phyloP scores from a whole-genome alignment of 2,113 vertebrate genomes.

The Leptodactylus fuscus region DNA sequence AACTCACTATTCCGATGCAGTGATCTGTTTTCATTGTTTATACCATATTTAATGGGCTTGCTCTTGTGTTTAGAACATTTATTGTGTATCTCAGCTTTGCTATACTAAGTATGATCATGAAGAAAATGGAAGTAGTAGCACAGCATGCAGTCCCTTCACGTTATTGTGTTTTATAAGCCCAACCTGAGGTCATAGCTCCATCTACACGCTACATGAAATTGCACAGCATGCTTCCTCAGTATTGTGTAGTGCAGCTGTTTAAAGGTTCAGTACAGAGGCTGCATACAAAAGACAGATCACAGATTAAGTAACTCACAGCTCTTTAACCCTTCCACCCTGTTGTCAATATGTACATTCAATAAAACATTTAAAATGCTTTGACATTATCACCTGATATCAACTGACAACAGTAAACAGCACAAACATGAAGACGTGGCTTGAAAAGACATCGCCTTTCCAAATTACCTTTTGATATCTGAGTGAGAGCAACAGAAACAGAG shows the following conservation, averaged over 20 bases:
- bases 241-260: slow-evolving; percentile 56
- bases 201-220: slow-evolving; percentile 60
- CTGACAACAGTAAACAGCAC: slow-evolving; percentile 37
- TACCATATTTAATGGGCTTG: not conserved
- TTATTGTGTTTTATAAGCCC: slow-evolving; percentile 53
- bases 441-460: not conserved
- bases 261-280: slow-evolving; percentile 54
- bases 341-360: slow-evolving; percentile 55
- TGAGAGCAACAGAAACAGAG: not conserved
- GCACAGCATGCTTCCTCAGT: slow-evolving; percentile 54
- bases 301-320: slow-evolving; percentile 51
- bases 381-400: slow-evolving; percentile 44
- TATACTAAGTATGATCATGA: slow-evolving; percentile 17
- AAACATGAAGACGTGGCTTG: slow-evolving; percentile 7
- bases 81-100: slow-evolving; percentile 13
- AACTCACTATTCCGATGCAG: not conserved
- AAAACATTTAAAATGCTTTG: slow-evolving; percentile 54
- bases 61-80: slow-evolving; percentile 8
- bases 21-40: slow-evolving; percentile 7
- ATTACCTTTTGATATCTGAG: slow-evolving; percentile 5
- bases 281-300: slow-evolving; percentile 57
- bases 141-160: slow-evolving; percentile 34
- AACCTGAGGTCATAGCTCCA: slow-evolving; percentile 61
- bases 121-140: slow-evolving; percentile 27
- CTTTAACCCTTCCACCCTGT: slow-evolving; percentile 54